phyloP scores from a whole-genome alignment of 2,113 vertebrate species.

The Ceyx melanurus region DNA sequence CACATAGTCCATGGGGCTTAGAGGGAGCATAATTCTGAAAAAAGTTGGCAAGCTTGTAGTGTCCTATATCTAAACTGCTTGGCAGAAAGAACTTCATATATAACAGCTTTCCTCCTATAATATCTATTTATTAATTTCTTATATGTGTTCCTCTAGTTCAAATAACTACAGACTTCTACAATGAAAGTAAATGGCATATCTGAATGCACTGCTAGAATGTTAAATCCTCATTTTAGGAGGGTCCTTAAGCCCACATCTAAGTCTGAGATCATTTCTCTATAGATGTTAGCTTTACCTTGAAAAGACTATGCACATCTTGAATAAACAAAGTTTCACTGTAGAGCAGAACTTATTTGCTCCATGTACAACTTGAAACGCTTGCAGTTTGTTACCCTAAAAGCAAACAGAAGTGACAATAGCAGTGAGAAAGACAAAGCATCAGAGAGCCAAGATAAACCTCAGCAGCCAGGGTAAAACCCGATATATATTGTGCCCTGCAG shows the following conservation, averaged over 20 bases:
- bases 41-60: not conserved
- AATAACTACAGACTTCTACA: slow-evolving; percentile 17
- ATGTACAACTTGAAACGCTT: not conserved
- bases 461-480: accelerated
- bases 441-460: not conserved
- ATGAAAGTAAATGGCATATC: slow-evolving; percentile 48
- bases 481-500: not conserved
- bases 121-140: not conserved
- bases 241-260: not conserved
- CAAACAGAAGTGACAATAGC: not conserved
- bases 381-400: not conserved
- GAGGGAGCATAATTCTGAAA: not conserved
- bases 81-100: not conserved
- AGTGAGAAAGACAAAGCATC: not conserved
- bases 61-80: not conserved
- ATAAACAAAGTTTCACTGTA: not conserved
- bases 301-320: not conserved
- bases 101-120: slow-evolving; percentile 2
- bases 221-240: slow-evolving; percentile 22
- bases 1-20: not conserved
- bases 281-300: not conserved
- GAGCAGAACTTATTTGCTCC: not conserved
- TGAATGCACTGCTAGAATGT: not conserved
- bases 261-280: not conserved
- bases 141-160: not conserved